Conservation (phyloP, 2,113 vertebrate genomes). For the Mionectes macconnelli region DNA sequence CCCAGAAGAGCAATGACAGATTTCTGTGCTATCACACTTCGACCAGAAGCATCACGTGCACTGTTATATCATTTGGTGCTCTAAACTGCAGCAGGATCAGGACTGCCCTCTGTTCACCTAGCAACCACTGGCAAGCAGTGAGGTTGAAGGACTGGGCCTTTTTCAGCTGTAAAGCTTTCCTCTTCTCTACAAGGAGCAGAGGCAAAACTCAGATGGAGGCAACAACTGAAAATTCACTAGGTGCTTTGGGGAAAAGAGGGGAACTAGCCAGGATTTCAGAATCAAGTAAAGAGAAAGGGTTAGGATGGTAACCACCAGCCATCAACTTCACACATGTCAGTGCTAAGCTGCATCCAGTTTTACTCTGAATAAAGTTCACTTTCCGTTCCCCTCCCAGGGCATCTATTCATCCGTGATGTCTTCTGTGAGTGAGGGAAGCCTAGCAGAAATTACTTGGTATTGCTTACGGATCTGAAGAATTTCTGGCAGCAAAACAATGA, state of each 20-base stretch:
- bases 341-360: neutral
- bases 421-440: neutral
- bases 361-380: neutral
- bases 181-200: neutral
- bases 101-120: neutral
- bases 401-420: neutral
- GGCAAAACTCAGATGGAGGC: neutral
- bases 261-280: neutral
- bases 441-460: neutral
- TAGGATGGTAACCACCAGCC: neutral
- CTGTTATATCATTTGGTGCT: neutral
- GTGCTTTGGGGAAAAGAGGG: neutral
- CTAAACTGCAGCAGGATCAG: neutral
- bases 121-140: neutral
- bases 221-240: neutral
- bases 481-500: neutral
- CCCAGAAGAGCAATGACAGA: neutral
- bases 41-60: neutral
- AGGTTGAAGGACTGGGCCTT: neutral
- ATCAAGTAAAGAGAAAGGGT: neutral
- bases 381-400: neutral
- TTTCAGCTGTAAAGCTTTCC: neutral
- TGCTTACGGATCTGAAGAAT: neutral
- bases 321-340: accelerated
- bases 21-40: neutral